Percentiles rank a stretch among this genome's conserved stretches.
phyloP scores from a whole-genome alignment of 1,140 invertebrate genomes.

The Lethrus apterus region DNA sequence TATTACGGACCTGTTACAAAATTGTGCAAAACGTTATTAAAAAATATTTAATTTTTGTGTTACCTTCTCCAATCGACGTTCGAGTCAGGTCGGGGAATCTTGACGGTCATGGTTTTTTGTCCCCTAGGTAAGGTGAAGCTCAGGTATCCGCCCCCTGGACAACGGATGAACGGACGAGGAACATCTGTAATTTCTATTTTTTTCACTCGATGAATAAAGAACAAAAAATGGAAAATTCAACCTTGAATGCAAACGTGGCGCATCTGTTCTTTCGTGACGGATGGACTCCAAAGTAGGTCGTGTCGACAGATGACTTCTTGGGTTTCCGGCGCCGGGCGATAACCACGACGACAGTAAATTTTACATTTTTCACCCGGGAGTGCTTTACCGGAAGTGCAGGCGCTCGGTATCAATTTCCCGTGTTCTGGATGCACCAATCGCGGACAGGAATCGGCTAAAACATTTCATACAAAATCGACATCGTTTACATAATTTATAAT shows the following conservation, averaged over 20 bases:
- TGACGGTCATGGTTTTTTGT: conserved; percentile 48
- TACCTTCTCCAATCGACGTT: conserved; percentile 57
- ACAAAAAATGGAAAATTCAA: too few species aligned
- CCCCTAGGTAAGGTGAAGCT: conserved; percentile 49
- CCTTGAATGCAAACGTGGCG: conserved; percentile 12
- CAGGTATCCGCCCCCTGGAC: conserved; percentile 49
- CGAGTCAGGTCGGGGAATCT: conserved; percentile 55
- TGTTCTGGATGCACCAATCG: conserved; percentile 38
- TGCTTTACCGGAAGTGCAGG: conserved; percentile 40
- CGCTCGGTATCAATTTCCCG: conserved; percentile 42
- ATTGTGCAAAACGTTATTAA: too few species aligned
- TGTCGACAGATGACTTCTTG: conserved; percentile 23
- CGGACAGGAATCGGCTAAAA: conserved; percentile 39
- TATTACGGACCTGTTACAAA: too few species aligned
- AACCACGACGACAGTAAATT: conserved; percentile 41
- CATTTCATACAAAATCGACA: conserved; percentile 4
- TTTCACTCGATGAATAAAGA: too few species aligned
- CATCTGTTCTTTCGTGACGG: conserved; percentile 18
- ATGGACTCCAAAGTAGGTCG: conserved; percentile 36
- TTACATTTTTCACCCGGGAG: conserved; percentile 41
- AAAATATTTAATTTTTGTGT: too few species aligned
- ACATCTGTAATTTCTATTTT: conserved; percentile 28
- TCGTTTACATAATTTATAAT: too few species aligned
- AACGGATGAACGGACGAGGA: conserved; percentile 54
- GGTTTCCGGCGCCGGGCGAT: conserved; percentile 24